Conservation (phyloP, 2,113 vertebrate genomes). For the Hemiprocne comata region DNA sequence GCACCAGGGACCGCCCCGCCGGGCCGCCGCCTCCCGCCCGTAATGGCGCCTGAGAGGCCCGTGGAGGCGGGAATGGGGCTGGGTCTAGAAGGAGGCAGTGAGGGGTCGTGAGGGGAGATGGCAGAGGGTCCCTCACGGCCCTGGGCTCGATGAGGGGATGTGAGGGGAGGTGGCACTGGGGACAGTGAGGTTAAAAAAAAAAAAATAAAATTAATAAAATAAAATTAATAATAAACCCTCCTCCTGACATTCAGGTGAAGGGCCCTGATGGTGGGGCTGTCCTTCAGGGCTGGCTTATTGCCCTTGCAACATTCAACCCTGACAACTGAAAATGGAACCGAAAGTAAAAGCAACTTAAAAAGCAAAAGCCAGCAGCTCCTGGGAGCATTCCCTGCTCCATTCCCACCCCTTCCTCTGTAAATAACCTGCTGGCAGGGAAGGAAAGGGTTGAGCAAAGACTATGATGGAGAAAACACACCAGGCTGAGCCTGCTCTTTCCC, state of each 20-base stretch:
- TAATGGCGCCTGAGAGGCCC: neutral
- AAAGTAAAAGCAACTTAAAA: neutral
- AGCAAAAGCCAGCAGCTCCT: neutral
- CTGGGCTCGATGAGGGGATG: no score
- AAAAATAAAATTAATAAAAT: neutral
- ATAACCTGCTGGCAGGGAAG: neutral
- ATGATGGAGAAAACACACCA: rapidly evolving
- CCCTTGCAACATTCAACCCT: no score
- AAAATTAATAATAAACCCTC: neutral
- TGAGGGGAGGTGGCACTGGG: no score
- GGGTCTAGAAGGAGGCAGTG: no score
- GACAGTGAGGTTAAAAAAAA: neutral
- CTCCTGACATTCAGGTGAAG: neutral
- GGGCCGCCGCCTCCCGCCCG: no score
- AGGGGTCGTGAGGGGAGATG: no score
- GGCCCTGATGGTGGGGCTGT: neutral
- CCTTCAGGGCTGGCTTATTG: rapidly evolving
- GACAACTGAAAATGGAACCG: neutral
- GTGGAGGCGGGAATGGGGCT: no score
- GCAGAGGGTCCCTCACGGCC: no score
- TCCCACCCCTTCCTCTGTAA: neutral
- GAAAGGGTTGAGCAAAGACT: neutral
- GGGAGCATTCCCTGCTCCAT: neutral
- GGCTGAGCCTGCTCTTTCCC: neutral
- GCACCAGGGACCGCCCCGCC: neutral